Percentiles rank a stretch among this genome's conserved stretches.
Evolutionary conservation across 2,113 vertebrate species (phyloP).

Genomic region (Phrynosoma blainvillii): DNA sequence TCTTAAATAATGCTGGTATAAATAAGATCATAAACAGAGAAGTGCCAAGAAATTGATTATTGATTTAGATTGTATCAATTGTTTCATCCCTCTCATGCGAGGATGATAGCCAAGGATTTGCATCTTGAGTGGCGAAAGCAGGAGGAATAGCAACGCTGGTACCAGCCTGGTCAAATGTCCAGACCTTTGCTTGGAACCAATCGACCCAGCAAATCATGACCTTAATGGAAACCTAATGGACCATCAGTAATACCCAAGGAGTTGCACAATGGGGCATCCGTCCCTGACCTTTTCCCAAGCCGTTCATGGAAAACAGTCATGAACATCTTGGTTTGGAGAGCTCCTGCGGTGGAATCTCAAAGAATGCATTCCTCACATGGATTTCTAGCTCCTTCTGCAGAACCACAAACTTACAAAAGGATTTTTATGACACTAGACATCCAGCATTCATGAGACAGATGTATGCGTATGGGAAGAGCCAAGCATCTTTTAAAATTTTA

Average conservation of each 20-base stretch:
- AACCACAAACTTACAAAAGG: neutral
- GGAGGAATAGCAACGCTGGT: too few species aligned
- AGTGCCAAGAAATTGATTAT: too few species aligned
- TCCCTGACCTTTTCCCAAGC: neutral
- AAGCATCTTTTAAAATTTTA: neutral
- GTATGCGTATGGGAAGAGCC: neutral
- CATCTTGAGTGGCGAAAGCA: too few species aligned
- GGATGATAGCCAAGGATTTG: too few species aligned
- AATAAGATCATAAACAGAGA: too few species aligned
- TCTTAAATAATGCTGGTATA: too few species aligned
- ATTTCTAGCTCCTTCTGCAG: neutral
- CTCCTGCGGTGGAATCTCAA: too few species aligned
- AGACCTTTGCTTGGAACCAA: too few species aligned
- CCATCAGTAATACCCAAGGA: neutral
- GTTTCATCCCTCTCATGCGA: too few species aligned
- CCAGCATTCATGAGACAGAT: neutral
- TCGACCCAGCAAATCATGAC: too few species aligned
- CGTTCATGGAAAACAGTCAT: neutral
- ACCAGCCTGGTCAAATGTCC: too few species aligned
- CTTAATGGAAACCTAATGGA: neutral
- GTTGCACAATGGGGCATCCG: neutral
- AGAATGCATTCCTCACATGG: neutral
- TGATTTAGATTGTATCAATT: too few species aligned
- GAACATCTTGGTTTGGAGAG: neutral
- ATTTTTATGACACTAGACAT: neutral